Conservation (phyloP, 2,797 vertebrate genomes). For the Hoplostethus mediterraneus region DNA sequence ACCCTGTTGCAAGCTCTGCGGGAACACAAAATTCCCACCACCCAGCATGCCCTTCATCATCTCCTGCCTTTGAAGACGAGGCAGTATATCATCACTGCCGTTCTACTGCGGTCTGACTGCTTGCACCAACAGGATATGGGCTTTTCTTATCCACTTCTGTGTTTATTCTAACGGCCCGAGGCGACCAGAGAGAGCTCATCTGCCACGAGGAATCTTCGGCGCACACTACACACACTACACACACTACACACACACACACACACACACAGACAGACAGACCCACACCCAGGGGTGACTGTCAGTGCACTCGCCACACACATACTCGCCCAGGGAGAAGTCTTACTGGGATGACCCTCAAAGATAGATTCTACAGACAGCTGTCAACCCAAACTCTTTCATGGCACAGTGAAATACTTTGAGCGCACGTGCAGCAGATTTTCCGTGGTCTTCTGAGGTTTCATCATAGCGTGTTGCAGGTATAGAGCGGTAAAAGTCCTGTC, state of each 20-base stretch:
- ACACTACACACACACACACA: background rate
- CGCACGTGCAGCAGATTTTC: background rate
- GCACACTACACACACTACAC: constrained; percentile 1
- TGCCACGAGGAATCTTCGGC: constrained; percentile 69
- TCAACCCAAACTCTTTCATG: constrained; percentile 49
- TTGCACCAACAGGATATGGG: constrained; percentile 51
- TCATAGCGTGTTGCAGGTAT: background rate
- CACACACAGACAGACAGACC: constrained; percentile 31
- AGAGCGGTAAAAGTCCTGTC: background rate
- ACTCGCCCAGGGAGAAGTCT: constrained; percentile 60
- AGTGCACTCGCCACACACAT: constrained; percentile 58
- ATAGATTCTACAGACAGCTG: constrained; percentile 73
- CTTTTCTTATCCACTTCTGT: constrained; percentile 65
- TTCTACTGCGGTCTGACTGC: constrained; percentile 54
- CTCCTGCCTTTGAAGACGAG: constrained; percentile 22
- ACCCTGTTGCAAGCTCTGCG: constrained; percentile 1
- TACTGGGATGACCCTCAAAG: constrained; percentile 73
- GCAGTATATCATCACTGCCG: constrained; percentile 41
- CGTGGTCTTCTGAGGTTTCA: background rate
- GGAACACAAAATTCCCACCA: constrained; percentile 9
- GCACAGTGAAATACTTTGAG: constrained; percentile 24
- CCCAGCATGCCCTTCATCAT: background rate
- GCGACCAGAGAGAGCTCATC: constrained; percentile 65
- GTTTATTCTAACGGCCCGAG: constrained; percentile 67
- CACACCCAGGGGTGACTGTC: constrained; percentile 66